Base-by-base conservation (phyloP, 2,888 invertebrate genomes). In the Tribolium freemani region DNA sequence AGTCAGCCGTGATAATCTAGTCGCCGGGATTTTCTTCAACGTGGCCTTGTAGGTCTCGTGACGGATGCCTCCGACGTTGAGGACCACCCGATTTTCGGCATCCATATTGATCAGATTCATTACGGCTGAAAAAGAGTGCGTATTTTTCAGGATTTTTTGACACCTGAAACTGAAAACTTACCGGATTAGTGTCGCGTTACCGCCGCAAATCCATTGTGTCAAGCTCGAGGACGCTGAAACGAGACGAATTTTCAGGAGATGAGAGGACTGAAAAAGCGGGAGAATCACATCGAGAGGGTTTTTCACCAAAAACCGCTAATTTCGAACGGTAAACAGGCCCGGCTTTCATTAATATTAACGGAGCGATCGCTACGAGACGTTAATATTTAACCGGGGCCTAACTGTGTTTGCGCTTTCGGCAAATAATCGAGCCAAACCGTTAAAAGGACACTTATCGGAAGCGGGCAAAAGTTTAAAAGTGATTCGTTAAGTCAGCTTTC, bases 41-140 rank as follows among this genome's bases (percentile, higher is more conserved):
- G 98, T 98, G 76, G 96, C 96, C 88, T 96, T 96, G 88, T 96
- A 96, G 72, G 96, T 96, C 88, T 97, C 99, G 88, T 99, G 98
- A 71, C 99, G 92, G 83, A 99, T 98, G 60, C 99, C 99, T 53
- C 99, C 98, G 81, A 99, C 98, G 88, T 99, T 99, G 84, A 99
- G 92, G 79, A 99, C 97, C 84, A 99, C 98, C 87, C 99, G 95
- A 92, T 98, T 98, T 88, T 98, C 98, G 88, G 96, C 95, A 90
- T 97, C 97, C 95, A 96, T 95, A 87, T 96, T 96, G 85, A 94
- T 93, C 86, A 95, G 91, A 89, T 96, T 96, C 96, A 96, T 96
- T 87, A 10, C 16, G 67, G 10, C 67, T 67, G 54, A 45, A 64
- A 64, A 50, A 61, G 11, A 13, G 11, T 3, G 3, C 2, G 38